phyloP scores from a whole-genome alignment of 2,888 invertebrate species.

The Leptarthrus brevirostris region DNA sequence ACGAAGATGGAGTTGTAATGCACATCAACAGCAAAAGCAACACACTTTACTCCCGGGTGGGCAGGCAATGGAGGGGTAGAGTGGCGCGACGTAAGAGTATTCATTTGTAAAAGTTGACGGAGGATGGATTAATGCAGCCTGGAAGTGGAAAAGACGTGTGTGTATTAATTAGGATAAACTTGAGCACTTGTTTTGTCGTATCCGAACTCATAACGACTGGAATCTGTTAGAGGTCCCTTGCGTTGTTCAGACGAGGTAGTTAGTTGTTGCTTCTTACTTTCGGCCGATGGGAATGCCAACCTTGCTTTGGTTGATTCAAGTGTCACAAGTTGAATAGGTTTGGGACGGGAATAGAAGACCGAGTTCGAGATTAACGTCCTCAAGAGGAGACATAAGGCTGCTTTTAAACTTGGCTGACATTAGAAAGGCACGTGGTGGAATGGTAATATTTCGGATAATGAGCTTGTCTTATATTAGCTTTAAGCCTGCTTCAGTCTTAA shows the following conservation, averaged over 20 bases:
- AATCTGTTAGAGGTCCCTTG: neutral
- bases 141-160: neutral
- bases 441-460: neutral
- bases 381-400: too few species aligned
- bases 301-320: neutral
- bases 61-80: too few species aligned
- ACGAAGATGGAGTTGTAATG: neutral
- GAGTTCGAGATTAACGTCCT: neutral
- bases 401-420: neutral
- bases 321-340: neutral
- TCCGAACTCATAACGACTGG: neutral
- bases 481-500: neutral
- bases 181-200: neutral
- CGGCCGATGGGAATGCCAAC: neutral
- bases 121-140: neutral
- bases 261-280: neutral
- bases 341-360: neutral
- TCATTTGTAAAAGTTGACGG: neutral
- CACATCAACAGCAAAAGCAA: neutral
- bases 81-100: neutral
- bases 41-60: too few species aligned
- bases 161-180: slow-evolving; percentile 3
- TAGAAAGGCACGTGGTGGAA: neutral
- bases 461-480: neutral
- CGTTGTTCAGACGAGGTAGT: too few species aligned